Conservation (phyloP, 2,113 vertebrate species). For the Eudyptes chrysolophus region DNA sequence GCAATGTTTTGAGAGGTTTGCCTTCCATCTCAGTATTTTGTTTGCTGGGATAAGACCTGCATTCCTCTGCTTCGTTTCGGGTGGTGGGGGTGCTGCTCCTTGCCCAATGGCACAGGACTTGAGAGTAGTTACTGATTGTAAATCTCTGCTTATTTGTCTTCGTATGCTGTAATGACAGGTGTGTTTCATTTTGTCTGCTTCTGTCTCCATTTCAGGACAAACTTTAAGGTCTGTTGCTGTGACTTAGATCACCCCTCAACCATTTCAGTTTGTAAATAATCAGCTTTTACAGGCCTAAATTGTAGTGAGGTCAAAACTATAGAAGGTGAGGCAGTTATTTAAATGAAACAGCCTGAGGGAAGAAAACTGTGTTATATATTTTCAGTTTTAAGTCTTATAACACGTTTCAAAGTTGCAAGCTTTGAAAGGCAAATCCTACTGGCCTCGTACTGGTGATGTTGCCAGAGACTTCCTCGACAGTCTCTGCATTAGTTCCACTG, state of each 20-base stretch:
- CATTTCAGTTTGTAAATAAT: not conserved
- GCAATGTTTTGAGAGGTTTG: not conserved
- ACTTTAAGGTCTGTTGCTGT: not conserved
- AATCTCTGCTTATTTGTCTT: not conserved
- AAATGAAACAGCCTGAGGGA: not conserved
- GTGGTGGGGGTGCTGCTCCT: not conserved
- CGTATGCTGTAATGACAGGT: not conserved
- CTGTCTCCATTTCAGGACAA: not conserved
- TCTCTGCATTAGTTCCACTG: not conserved
- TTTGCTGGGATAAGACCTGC: not conserved
- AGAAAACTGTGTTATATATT: accelerated
- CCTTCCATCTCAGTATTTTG: not conserved
- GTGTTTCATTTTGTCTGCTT: not conserved
- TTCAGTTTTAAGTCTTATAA: not conserved
- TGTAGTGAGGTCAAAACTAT: not conserved
- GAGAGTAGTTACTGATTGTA: not conserved
- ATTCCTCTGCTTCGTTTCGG: not conserved
- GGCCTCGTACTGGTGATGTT: not conserved
- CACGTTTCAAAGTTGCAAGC: not conserved
- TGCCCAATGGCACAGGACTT: not conserved
- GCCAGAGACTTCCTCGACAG: accelerated
- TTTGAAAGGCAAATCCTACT: not conserved
- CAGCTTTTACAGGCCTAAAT: not conserved
- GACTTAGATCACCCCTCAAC: not conserved
- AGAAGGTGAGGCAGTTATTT: not conserved